These are phyloP conservation scores for Andrena flavipes DNA, from an alignment of 2,888 invertebrate genomes.

Conservation along the genomic window DNA sequence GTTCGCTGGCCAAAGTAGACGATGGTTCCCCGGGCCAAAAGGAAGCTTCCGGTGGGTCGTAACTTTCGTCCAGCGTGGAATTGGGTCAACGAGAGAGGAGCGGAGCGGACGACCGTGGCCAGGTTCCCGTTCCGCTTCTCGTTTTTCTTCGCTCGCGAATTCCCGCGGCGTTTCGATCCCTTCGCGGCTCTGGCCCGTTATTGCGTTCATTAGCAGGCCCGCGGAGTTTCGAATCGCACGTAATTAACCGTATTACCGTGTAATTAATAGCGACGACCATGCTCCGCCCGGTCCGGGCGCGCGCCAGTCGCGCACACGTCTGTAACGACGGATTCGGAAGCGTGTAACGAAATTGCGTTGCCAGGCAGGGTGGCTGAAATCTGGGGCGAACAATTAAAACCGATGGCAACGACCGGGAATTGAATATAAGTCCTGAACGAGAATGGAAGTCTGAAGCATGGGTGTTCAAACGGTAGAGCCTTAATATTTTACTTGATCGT, in stretches of 20 bases:
- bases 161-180: constrained; percentile 43
- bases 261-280: constrained; percentile 57
- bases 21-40: constrained; percentile 9
- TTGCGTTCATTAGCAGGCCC: constrained; percentile 55
- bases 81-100: constrained; percentile 40
- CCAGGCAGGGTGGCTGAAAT: constrained; percentile 6
- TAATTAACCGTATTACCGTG: constrained; percentile 57
- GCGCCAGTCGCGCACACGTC: constrained; percentile 24
- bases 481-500: no score
- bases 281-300: constrained; percentile 27
- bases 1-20: neutral
- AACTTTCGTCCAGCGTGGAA: constrained; percentile 37
- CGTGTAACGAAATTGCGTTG: constrained; percentile 29
- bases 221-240: constrained; percentile 53
- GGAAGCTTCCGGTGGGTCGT: constrained; percentile 11
- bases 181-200: constrained; percentile 36
- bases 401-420: neutral
- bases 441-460: no score
- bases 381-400: constrained; percentile 13
- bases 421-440: no score
- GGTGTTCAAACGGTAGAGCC: no score
- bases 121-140: constrained; percentile 20
- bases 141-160: constrained; percentile 50
- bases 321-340: constrained; percentile 25
- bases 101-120: neutral